phyloP scores from a whole-genome alignment of 2,888 invertebrate species.

The Drosophila meridionalis region DNA sequence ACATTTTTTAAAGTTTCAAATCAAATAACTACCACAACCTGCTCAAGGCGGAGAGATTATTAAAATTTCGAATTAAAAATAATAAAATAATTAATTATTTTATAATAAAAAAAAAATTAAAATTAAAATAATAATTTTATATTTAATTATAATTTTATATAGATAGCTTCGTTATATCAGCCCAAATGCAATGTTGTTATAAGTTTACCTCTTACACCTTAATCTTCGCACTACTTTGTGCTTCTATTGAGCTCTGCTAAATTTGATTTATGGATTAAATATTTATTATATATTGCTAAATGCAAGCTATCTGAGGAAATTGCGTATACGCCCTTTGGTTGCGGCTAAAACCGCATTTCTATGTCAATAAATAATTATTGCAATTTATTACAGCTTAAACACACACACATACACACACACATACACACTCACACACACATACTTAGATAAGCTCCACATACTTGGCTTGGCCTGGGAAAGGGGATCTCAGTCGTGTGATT shows the following conservation, averaged over 20 bases:
- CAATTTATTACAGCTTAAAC: conserved; percentile 38
- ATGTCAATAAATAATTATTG: conserved; percentile 46
- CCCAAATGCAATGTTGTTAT: no score
- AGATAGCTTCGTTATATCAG: no score
- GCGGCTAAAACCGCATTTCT: conserved; percentile 26
- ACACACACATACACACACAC: background rate
- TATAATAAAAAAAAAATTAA: no score
- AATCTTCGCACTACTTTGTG: no score
- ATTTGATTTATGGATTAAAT: background rate
- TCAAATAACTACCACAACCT: no score
- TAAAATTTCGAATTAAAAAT: no score
- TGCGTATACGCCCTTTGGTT: conserved; percentile 32
- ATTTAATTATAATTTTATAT: no score
- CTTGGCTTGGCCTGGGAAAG: background rate
- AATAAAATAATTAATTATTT: no score
- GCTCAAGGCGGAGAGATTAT: no score
- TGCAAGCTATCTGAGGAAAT: conserved; percentile 32
- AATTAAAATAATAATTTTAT: no score
- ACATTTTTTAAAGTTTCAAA: no score
- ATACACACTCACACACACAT: background rate
- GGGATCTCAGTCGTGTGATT: conserved; percentile 52
- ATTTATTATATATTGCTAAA: background rate
- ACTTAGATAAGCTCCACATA: background rate
- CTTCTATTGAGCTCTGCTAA: background rate
- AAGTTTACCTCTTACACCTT: background rate